A percentile compares a stretch with the other conserved stretches of the same genome.
phyloP scores from a whole-genome alignment of 2,797 vertebrate genomes.

The Molossus molossus region DNA sequence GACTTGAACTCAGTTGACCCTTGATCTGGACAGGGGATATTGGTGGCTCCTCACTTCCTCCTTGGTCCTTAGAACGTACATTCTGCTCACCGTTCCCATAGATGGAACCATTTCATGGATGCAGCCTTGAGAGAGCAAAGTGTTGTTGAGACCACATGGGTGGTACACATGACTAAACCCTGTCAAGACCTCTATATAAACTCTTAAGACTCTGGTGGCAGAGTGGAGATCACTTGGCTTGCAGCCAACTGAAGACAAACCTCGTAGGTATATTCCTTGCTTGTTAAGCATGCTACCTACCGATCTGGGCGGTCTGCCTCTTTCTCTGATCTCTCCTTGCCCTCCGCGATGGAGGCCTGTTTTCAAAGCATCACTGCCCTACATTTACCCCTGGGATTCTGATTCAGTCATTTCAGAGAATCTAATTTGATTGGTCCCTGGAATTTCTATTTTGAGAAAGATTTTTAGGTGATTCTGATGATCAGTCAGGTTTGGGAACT shows the following conservation, averaged over 20 bases:
- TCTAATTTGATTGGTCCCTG: not conserved
- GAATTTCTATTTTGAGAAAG: not conserved
- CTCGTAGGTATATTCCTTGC: not conserved
- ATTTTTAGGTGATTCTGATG: not conserved
- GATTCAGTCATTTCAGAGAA: not conserved
- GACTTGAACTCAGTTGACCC: not conserved
- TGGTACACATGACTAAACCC: not conserved
- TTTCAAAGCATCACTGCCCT: not conserved
- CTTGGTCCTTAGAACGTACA: not conserved
- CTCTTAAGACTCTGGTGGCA: not conserved
- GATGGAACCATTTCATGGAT: not conserved
- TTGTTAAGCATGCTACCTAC: not conserved
- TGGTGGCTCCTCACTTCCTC: not conserved
- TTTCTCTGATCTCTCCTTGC: not conserved
- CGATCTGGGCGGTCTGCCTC: not conserved
- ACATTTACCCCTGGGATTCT: not conserved
- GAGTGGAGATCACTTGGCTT: not conserved
- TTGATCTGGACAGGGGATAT: not conserved
- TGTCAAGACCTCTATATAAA: not conserved
- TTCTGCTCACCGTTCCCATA: not conserved
- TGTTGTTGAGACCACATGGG: not conserved
- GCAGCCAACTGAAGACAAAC: not conserved
- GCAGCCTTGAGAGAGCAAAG: not conserved
- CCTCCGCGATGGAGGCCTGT: fast-evolving
- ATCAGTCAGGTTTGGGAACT: not conserved